A percentile compares a stretch with the other conserved stretches of the same genome.
These are phyloP conservation scores for Danio jaintianensis DNA, from an alignment of 2,797 vertebrate species.

Conservation along the genomic window DNA sequence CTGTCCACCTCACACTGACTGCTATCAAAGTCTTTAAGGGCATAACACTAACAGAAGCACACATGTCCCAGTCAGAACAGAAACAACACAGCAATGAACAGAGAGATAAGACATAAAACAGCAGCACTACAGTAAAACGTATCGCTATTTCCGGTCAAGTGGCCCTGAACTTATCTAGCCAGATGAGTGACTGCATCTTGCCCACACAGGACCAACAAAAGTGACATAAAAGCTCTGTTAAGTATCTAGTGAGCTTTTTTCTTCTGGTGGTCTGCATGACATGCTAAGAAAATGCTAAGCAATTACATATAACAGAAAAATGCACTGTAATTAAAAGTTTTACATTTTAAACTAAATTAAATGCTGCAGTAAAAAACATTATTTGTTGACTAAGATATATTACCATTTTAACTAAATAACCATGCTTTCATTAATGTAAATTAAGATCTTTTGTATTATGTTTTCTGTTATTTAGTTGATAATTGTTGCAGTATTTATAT, in stretches of 20 bases:
- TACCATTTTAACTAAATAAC: too few species aligned
- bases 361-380: too few species aligned
- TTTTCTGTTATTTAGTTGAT: too few species aligned
- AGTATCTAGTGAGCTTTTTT: background rate
- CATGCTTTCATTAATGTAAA: too few species aligned
- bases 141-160: slow-evolving; percentile 34
- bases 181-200: background rate
- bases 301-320: too few species aligned
- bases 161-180: slow-evolving; percentile 25
- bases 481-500: too few species aligned
- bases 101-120: slow-evolving; percentile 21
- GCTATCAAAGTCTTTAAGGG: slow-evolving; percentile 45
- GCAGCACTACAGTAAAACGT: slow-evolving; percentile 5
- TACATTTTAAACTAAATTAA: too few species aligned
- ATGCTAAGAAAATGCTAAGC: too few species aligned
- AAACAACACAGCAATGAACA: background rate
- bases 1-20: slow-evolving; percentile 13
- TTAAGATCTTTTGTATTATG: too few species aligned
- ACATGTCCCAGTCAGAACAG: background rate
- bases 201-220: slow-evolving; percentile 25
- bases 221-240: background rate
- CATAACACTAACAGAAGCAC: slow-evolving; percentile 30
- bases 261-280: background rate
- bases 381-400: too few species aligned
- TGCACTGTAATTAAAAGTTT: too few species aligned